Conservation (phyloP, 2,888 invertebrate genomes). For the Morinoia aosen region DNA sequence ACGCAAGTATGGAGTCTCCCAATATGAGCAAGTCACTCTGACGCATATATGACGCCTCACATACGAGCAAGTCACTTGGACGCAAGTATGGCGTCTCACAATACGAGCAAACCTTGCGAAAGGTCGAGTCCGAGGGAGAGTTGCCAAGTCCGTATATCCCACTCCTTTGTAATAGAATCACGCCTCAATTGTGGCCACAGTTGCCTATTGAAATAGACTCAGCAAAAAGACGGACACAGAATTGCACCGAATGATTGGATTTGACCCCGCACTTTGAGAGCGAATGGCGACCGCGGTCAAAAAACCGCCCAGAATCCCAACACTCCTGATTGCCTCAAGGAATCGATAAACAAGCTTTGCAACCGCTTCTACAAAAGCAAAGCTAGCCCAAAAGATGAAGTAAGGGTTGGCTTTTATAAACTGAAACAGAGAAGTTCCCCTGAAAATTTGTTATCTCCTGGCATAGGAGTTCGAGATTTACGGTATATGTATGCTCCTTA, state of each 20-base stretch:
- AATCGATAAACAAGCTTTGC: slow-evolving; percentile 45
- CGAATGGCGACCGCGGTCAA: slow-evolving; percentile 40
- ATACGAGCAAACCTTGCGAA: neutral
- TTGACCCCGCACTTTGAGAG: slow-evolving; percentile 45
- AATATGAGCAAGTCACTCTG: neutral
- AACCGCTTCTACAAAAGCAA: neutral
- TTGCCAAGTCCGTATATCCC: slow-evolving; percentile 19
- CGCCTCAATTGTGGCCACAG: slow-evolving; percentile 47
- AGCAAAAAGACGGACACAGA: slow-evolving; percentile 48
- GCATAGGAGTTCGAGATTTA: neutral
- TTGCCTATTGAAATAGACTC: slow-evolving; percentile 49
- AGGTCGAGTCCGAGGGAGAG: neutral
- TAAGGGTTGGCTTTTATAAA: neutral
- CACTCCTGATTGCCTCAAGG: slow-evolving; percentile 47
- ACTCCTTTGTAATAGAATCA: slow-evolving; percentile 36
- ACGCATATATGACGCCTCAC: too few species aligned
- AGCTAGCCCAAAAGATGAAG: neutral
- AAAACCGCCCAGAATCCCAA: slow-evolving; percentile 33
- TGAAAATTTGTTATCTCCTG: neutral
- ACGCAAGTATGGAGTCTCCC: neutral
- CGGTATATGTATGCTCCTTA: neutral
- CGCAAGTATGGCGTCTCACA: neutral
- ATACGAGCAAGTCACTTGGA: neutral
- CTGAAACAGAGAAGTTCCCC: neutral
- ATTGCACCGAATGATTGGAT: slow-evolving; percentile 50